These are phyloP conservation scores for Agonopterix arenella DNA, from an alignment of 2,888 invertebrate species.

Conservation along the genomic window DNA sequence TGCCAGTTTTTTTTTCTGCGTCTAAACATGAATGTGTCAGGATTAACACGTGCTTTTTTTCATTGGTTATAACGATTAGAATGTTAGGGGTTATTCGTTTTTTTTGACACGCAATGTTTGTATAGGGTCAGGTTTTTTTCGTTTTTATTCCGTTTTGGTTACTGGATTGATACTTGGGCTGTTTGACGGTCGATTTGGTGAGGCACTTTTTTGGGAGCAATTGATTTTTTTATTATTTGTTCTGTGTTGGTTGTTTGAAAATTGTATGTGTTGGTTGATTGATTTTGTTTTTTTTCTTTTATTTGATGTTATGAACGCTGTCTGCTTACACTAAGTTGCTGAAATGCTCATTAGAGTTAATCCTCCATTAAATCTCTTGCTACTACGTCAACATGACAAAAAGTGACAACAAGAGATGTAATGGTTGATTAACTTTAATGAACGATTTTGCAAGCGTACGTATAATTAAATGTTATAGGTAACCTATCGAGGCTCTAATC, in stretches of 20 bases:
- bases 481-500: too few species aligned
- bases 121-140: constrained; percentile 35
- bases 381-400: too few species aligned
- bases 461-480: too few species aligned
- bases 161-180: constrained; percentile 44
- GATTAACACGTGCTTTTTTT: constrained; percentile 50
- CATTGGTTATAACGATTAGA: constrained; percentile 44
- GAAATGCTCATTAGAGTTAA: too few species aligned
- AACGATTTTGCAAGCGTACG: too few species aligned
- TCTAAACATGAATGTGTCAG: constrained; percentile 45
- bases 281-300: too few species aligned
- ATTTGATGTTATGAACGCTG: too few species aligned
- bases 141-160: constrained; percentile 22
- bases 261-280: too few species aligned
- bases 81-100: constrained; percentile 25
- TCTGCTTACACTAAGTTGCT: too few species aligned
- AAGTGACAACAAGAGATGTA: too few species aligned
- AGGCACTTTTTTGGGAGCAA: not conserved
- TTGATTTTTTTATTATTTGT: not conserved
- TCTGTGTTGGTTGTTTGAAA: not conserved
- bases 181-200: constrained; percentile 53
- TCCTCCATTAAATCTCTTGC: too few species aligned
- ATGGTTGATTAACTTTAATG: too few species aligned
- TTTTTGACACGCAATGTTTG: constrained; percentile 59
- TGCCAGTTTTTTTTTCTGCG: constrained; percentile 32